phyloP scores from a whole-genome alignment of 2,797 vertebrate species.

The Dendrocincla tyrannina region DNA sequence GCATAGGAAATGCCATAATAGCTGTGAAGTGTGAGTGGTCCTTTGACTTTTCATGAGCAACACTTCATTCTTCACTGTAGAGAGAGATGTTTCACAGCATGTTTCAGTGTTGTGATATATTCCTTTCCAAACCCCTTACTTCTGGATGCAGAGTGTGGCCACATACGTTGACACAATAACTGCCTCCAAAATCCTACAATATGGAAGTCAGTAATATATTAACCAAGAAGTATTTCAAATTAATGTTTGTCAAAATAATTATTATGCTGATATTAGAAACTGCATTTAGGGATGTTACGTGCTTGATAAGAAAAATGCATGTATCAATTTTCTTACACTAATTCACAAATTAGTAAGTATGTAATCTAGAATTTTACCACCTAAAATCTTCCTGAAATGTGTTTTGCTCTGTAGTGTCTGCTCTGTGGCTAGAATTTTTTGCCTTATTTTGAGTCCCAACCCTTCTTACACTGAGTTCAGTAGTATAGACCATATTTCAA shows the following conservation, averaged over 20 bases:
- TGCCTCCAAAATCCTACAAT: background rate
- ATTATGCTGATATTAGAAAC: background rate
- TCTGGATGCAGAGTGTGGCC: background rate
- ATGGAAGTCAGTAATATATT: background rate
- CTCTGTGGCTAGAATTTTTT: background rate
- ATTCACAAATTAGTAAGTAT: background rate
- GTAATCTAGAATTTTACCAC: background rate
- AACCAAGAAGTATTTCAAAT: background rate
- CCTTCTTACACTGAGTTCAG: background rate
- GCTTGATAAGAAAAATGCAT: background rate
- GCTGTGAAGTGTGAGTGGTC: background rate
- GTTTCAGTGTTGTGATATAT: background rate
- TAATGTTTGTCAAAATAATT: background rate
- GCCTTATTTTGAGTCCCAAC: background rate
- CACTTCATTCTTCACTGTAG: background rate
- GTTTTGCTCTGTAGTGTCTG: background rate
- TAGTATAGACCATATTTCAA: background rate
- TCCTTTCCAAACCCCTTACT: background rate
- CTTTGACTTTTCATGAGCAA: background rate
- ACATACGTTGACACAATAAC: background rate
- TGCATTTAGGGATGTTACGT: accelerated
- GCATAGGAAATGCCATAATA: background rate
- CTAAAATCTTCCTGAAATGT: background rate
- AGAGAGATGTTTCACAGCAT: background rate
- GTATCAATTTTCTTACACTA: background rate